phyloP scores from a whole-genome alignment of 2,113 vertebrate genomes.

The Potamarius usumacintae region DNA sequence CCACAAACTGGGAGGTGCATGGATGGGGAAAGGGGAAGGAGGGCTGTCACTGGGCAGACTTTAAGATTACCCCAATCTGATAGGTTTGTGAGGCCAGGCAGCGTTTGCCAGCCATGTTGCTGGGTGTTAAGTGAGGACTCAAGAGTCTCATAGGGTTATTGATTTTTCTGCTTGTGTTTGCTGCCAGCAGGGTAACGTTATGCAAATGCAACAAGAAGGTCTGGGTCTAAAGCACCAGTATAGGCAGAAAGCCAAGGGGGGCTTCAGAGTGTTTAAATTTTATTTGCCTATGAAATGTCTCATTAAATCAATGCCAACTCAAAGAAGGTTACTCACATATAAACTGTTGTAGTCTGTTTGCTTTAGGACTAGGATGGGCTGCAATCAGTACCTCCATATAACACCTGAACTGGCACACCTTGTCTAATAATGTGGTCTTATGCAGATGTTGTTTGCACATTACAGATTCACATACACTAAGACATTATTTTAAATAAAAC shows the following conservation, averaged over 20 bases:
- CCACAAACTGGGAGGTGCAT: constrained; percentile 56
- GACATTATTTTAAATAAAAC: constrained; percentile 13
- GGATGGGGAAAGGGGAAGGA: constrained; percentile 51
- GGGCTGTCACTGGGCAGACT: constrained; percentile 76
- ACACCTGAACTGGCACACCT: background rate
- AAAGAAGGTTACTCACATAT: background rate
- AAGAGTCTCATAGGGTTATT: constrained; percentile 70
- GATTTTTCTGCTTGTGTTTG: constrained; percentile 54
- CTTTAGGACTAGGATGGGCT: background rate
- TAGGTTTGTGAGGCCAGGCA: constrained; percentile 66
- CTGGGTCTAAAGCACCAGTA: constrained; percentile 14
- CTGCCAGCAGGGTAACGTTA: constrained; percentile 64
- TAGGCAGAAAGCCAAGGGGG: constrained; percentile 15
- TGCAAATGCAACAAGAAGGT: constrained; percentile 54
- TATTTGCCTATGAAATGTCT: constrained; percentile 24
- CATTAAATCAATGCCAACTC: constrained; percentile 4
- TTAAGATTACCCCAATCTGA: constrained; percentile 66
- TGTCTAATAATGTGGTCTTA: background rate
- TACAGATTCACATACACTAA: background rate
- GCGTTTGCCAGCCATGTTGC: constrained; percentile 65
- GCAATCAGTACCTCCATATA: background rate
- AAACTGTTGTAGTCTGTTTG: background rate
- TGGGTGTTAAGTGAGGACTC: constrained; percentile 65
- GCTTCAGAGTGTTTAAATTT: constrained; percentile 7
- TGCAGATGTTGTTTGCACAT: background rate